phyloP scores from a whole-genome alignment of 2,113 vertebrate species.

The Madoqua kirkii region DNA sequence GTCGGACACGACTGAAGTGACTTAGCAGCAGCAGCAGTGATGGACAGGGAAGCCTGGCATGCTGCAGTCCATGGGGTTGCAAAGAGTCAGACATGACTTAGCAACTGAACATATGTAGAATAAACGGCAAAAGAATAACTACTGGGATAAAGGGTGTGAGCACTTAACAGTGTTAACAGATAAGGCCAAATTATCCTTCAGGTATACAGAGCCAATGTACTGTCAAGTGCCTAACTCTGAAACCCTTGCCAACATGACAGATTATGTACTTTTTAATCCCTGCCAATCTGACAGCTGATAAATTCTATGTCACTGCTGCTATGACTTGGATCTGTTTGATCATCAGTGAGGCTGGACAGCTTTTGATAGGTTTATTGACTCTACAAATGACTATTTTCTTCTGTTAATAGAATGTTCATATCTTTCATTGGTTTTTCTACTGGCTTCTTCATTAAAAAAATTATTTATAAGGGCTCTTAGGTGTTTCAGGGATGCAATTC shows the following conservation, averaged over 20 bases:
- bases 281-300: background rate
- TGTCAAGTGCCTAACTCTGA: background rate
- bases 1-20: too few relatives aligned
- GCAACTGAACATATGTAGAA: background rate
- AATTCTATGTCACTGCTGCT: background rate
- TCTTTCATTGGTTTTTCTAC: background rate
- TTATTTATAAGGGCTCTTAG: background rate
- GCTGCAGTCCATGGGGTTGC: background rate
- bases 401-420: background rate
- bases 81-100: background rate
- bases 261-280: background rate
- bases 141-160: background rate
- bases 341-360: background rate
- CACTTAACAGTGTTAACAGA: background rate
- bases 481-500: background rate
- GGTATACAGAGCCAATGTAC: rapidly evolving
- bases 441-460: background rate
- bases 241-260: background rate
- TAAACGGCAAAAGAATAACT: background rate
- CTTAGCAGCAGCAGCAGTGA: background rate
- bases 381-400: background rate
- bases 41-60: background rate
- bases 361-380: background rate
- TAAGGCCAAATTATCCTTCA: background rate
- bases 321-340: background rate